Evolutionary conservation across 2,888 invertebrate species (phyloP), one percentile per base, ranked within the genome.

Genomic region (Yponomeuta sedellus): DNA sequence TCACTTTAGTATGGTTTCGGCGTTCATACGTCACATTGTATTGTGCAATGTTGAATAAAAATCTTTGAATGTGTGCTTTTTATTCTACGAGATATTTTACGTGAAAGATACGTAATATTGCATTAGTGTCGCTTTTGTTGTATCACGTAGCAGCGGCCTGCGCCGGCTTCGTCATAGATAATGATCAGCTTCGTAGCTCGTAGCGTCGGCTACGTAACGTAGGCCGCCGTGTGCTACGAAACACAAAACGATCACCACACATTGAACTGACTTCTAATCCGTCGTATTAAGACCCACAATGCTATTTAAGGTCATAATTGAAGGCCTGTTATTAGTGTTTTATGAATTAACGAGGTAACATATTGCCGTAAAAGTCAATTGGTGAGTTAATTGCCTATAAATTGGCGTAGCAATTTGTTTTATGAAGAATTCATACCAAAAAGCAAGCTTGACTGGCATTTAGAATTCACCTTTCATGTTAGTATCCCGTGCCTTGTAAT

Each of bases 331-430:
- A n/a, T 20, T 16, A 61, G 61, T 28, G 34, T 22, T 22, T 56
- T 58, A 61, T 28, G 61, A 25, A 28, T 34, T 61, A 28, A 34
- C 39, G 25, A 16, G 61, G 10, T 34, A 34, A 12, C 2, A 61
- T 61, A 61, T 28, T 61, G 61, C 34, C 12, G 61, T 20, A 61
- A 34, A 34, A 34, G 61, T 61, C 34, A 61, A 61, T 61, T 61
- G 28, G 34, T 61, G 61, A 34, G 61, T 61, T 61, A 61, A 61
- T 61, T 61, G 28, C 61, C 34, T 34, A 61, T 61, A 61, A 61
- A 61, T 61, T 34, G 61, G 34, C 34, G 11, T 61, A 34, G 22
- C 12, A 61, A 22, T 52, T 52, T 2, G 16, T 52, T 52, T 12
- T 52, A 52, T 12, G 44, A 52, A 34, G 34, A 34, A 34, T 34